Conservation (phyloP, 2,113 vertebrate species). For the Anoplopoma fimbria region DNA sequence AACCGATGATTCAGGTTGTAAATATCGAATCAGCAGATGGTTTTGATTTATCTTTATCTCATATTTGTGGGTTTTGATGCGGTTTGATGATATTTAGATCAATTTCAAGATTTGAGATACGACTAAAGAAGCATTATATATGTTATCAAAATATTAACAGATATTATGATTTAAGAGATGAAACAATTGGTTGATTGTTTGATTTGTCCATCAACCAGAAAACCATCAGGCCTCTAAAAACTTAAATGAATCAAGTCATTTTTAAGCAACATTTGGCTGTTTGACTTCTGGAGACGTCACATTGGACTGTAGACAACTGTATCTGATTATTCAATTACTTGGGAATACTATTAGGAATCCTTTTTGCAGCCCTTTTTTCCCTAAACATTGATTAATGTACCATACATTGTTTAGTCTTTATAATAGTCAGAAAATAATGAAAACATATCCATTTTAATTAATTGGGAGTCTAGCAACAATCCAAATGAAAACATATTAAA, state of each 20-base stretch:
- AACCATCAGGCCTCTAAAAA: background rate
- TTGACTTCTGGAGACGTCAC: background rate
- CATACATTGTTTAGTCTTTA: no score
- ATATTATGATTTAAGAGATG: background rate
- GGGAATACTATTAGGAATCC: background rate
- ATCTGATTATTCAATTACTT: background rate
- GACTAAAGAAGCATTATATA: background rate
- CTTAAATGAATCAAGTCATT: background rate
- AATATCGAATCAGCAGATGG: background rate
- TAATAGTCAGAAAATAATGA: no score
- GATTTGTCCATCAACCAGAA: background rate
- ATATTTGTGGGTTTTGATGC: background rate
- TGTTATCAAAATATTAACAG: background rate
- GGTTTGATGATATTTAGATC: background rate
- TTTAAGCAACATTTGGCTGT: background rate
- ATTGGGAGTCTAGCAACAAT: no score
- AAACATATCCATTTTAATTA: no score
- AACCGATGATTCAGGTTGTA: background rate
- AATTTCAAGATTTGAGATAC: background rate
- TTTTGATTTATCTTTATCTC: background rate
- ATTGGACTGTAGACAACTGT: no score
- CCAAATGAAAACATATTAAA: no score
- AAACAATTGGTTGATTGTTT: background rate
- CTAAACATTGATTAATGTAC: no score
- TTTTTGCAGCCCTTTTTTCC: background rate